Percentiles rank a stretch among this genome's conserved stretches.
These are phyloP conservation scores for Achroia grisella DNA, from an alignment of 1,140 invertebrate species.

Conservation along the genomic window DNA sequence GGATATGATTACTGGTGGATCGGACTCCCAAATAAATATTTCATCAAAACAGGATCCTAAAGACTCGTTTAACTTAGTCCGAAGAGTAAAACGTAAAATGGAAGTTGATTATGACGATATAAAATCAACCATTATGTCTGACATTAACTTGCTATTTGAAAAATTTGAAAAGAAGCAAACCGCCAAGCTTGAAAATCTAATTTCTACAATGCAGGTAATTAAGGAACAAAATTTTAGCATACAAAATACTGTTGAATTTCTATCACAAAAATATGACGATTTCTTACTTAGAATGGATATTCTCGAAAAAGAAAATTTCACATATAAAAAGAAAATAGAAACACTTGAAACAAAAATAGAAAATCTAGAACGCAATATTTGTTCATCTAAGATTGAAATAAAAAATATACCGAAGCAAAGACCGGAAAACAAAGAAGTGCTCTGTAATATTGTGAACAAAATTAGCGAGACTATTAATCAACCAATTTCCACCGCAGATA, in stretches of 20 bases:
- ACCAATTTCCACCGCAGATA: not conserved
- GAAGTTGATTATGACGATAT: no score
- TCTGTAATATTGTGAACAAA: conserved; percentile 1
- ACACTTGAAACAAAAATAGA: conserved; percentile 5
- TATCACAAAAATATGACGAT: conserved; percentile 3
- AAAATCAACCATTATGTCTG: no score
- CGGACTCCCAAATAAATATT: no score
- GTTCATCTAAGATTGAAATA: conserved; percentile 2
- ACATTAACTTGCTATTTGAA: no score
- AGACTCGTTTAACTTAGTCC: no score
- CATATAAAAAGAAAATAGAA: conserved; percentile 1
- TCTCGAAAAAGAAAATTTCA: conserved; percentile 1
- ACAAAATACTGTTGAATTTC: conserved; percentile 3
- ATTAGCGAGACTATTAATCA: not conserved
- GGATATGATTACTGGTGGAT: no score
- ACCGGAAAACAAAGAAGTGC: conserved; percentile 1
- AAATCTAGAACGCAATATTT: not conserved
- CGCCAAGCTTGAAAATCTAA: not conserved
- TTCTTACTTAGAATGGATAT: not conserved
- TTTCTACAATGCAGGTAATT: not conserved
- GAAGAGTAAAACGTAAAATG: no score
- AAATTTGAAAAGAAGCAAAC: conserved; percentile 6
- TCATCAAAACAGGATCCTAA: no score
- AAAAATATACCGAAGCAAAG: conserved; percentile 8
- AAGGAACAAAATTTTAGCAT: conserved; percentile 6